phyloP scores from a whole-genome alignment of 1,140 invertebrate genomes.

The Lepidurus packardi region DNA sequence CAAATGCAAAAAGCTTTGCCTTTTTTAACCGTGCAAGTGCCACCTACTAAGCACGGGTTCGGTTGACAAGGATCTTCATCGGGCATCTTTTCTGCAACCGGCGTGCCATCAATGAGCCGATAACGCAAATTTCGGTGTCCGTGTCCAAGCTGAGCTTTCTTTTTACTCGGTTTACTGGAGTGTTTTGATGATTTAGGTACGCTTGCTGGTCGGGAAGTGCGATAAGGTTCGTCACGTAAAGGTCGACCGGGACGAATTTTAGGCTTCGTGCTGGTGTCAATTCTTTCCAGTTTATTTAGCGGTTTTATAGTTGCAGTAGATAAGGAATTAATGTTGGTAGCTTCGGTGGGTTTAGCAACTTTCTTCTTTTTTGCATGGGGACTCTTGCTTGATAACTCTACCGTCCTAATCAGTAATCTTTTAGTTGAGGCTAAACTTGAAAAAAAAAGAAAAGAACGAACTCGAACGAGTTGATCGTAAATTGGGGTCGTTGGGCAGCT shows the following conservation, averaged over 20 bases:
- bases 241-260: constrained; percentile 22
- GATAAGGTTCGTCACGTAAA: constrained; percentile 7
- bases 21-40: constrained; percentile 8
- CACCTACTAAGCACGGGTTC: constrained; percentile 31
- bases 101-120: neutral
- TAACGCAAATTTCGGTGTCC: neutral
- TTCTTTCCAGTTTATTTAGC: constrained; percentile 12
- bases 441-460: neutral
- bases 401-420: neutral
- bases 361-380: neutral
- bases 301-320: neutral
- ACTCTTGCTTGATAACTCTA: neutral
- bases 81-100: neutral
- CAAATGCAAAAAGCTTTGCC: constrained; percentile 24
- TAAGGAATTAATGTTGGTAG: neutral
- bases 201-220: neutral
- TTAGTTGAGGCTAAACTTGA: neutral
- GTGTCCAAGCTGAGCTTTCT: neutral
- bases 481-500: constrained; percentile 9
- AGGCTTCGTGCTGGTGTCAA: neutral
- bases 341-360: constrained; percentile 26
- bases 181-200: neutral
- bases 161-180: neutral
- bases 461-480: neutral
- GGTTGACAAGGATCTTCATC: constrained; percentile 32